phyloP scores from a whole-genome alignment of 2,113 vertebrate genomes.

The Proteles cristata region DNA sequence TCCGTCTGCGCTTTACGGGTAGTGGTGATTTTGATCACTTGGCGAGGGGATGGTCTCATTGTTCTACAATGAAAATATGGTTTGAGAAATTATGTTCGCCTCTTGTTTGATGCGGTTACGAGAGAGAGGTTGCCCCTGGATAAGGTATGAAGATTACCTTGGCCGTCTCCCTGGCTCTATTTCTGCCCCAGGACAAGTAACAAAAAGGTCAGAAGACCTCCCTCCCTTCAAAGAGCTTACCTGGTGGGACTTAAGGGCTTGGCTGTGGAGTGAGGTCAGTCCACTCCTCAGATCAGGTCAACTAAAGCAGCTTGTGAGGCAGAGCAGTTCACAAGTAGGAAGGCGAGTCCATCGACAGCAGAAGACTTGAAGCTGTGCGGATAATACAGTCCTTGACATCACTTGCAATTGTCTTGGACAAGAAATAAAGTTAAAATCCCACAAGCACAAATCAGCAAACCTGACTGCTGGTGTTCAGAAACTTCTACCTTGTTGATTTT shows the following conservation, averaged over 20 bases:
- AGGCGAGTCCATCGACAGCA: not conserved
- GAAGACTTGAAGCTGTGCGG: not conserved
- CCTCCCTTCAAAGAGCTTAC: not conserved
- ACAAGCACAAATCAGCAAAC: not conserved
- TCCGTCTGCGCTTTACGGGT: slow-evolving; percentile 14
- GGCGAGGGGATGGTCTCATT: not conserved
- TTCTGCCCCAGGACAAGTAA: not conserved
- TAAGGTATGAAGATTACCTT: not conserved
- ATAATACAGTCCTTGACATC: not conserved
- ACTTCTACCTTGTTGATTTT: not conserved
- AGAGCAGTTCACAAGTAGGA: not conserved
- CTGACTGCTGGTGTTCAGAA: not conserved
- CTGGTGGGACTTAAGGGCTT: not conserved
- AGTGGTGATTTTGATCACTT: slow-evolving; percentile 7
- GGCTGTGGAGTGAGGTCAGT: not conserved
- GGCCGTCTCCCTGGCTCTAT: not conserved
- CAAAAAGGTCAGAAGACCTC: not conserved
- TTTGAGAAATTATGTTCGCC: not conserved
- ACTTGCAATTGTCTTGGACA: not conserved
- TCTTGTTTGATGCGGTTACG: slow-evolving; percentile 6
- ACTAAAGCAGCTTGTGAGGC: not conserved
- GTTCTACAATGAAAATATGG: not conserved
- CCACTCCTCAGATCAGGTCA: not conserved
- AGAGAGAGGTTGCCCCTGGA: not conserved
- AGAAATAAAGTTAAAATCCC: slow-evolving; percentile 26